phyloP scores from a whole-genome alignment of 2,113 vertebrate species.

The Mystacornis crossleyi region DNA sequence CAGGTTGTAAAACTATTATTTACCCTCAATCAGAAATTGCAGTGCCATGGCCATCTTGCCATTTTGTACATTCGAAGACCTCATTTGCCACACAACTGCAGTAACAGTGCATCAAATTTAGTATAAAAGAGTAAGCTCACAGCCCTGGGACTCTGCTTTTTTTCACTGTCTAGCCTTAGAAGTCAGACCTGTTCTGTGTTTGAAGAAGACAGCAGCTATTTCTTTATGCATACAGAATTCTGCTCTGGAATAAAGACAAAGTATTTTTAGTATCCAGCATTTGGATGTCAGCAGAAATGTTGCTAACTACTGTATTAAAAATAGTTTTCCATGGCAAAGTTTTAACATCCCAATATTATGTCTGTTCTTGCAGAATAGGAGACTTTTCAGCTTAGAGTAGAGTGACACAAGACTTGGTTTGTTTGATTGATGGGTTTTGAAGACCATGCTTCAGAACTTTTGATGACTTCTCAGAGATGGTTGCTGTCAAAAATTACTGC shows the following conservation, averaged over 20 bases:
- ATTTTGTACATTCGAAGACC: not conserved
- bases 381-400: not conserved
- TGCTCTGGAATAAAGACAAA: not conserved
- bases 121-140: not conserved
- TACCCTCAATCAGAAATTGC: not conserved
- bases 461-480: not conserved
- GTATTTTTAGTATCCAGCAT: conserved; percentile 22
- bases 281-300: not conserved
- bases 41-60: not conserved
- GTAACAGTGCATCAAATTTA: not conserved
- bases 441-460: not conserved
- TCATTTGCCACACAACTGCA: not conserved
- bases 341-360: not conserved
- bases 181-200: not conserved
- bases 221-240: not conserved
- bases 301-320: conserved; percentile 5
- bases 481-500: not conserved
- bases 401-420: not conserved
- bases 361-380: not conserved
- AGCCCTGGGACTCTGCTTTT: not conserved
- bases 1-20: not conserved
- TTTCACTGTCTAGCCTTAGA: not conserved
- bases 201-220: not conserved
- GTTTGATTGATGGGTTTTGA: not conserved
- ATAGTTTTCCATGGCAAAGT: not conserved